Base-by-base conservation (phyloP, 2,797 vertebrate genomes). In the Mus spretus region DNA sequence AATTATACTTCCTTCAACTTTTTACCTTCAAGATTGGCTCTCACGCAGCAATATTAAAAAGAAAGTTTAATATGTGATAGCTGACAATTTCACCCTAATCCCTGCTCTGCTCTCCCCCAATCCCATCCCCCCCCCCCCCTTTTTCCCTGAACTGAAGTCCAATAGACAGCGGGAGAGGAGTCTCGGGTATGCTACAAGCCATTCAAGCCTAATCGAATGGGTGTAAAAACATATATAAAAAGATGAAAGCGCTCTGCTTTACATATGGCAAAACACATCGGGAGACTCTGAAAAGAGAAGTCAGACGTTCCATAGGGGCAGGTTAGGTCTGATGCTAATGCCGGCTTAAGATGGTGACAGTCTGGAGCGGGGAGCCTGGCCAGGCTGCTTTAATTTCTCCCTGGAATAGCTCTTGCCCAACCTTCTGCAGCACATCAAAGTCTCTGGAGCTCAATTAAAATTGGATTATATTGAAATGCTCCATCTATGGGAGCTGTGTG, bases 391-490 rank as follows among this genome's bases (percentile, higher is more conserved):
- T 99, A 99, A 99, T 99, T 99, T 99, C 99, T 99, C 99, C 98
- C 99, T 98, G 99, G 99, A 99, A 99, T 99, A 99, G 99, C 99
- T 98, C 98, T 98, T 98, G 98, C 98, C 99, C 99, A 99, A 99
- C 99, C 99, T 99, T 99, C 98, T 94, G 99, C 98, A 99, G 98
- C 99, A 99, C 99, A 99, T 99, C 99, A 99, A 99, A 99, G 99
- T 99, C 99, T 99, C 99, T 99, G 99, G 99, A 99, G 99, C 99
- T 99, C 99, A 99, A 99, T 99, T 99, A 99, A 99, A 99, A 99
- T 99, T 99, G 99, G 99, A 99, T 99, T 99, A 99, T 99, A 99
- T 99, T 99, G 99, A 99, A 99, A 99, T 99, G 99, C 98, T 99
- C 99, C 99, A 99, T 99, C 98, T 98, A 98, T 98, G 98, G 98